Conservation (phyloP, 2,888 invertebrate species). For the Apamea sordens region DNA sequence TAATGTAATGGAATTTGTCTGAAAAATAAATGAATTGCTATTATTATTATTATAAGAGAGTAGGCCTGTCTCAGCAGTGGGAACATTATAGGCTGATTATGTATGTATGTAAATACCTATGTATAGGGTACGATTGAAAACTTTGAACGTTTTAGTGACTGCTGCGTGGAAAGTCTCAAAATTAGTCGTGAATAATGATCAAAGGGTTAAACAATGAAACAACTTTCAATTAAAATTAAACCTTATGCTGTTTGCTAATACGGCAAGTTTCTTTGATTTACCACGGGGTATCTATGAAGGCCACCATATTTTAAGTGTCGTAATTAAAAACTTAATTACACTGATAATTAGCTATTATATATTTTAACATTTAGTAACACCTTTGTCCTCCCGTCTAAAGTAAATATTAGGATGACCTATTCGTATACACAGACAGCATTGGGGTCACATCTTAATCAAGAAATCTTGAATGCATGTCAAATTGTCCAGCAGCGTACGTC, state of each 20-base stretch:
- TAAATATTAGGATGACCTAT: slow-evolving; percentile 7
- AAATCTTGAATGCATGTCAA: slow-evolving; percentile 25
- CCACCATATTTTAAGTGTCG: not conserved
- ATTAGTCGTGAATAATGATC: not conserved
- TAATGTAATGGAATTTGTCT: too few species aligned
- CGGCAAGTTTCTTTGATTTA: not conserved
- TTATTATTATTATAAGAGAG: not conserved
- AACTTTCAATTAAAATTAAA: not conserved
- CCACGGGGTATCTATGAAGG: not conserved
- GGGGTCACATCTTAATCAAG: not conserved
- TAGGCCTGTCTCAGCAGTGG: not conserved
- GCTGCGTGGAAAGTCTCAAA: not conserved
- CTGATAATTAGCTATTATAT: not conserved
- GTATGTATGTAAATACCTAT: not conserved
- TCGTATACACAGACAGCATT: not conserved
- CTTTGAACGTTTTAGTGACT: not conserved
- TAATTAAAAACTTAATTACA: not conserved
- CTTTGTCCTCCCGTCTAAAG: not conserved
- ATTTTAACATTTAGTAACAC: not conserved
- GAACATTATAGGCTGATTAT: not conserved
- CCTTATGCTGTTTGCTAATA: not conserved
- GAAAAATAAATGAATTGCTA: too few species aligned
- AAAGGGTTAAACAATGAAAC: not conserved
- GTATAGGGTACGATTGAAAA: not conserved
- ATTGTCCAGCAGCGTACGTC: not conserved